phyloP scores from a whole-genome alignment of 2,113 vertebrate genomes.

The Rattus rattus region DNA sequence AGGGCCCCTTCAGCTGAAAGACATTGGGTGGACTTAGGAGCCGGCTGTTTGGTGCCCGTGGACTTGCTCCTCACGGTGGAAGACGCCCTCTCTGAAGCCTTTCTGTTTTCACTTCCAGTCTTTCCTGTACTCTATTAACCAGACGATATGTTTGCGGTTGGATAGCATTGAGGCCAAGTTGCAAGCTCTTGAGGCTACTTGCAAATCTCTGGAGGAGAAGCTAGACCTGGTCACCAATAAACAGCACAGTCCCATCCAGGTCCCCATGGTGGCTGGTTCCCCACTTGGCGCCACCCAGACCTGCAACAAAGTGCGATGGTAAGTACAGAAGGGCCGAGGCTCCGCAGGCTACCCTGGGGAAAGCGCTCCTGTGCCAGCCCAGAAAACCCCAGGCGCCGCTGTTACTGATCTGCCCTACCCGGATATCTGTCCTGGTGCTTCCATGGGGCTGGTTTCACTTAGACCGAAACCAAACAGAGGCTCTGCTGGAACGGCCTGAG shows the following conservation, averaged over 20 bases:
- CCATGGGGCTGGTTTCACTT: neutral
- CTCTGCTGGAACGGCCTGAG: neutral
- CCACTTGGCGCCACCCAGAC: constrained; percentile 98
- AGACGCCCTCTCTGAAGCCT: neutral
- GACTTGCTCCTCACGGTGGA: neutral
- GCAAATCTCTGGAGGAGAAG: constrained; percentile 95
- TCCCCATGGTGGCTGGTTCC: constrained; percentile 98
- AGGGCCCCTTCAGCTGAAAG: constrained; percentile 17
- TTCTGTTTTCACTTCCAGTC: constrained; percentile 85
- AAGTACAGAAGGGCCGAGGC: constrained; percentile 70
- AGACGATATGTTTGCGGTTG: constrained; percentile 95
- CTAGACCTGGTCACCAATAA: constrained; percentile 95
- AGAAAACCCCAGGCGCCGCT: neutral
- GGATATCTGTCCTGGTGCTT: neutral
- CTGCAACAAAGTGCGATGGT: constrained; percentile 99
- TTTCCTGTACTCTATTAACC: constrained; percentile 94
- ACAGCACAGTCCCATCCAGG: constrained; percentile 95
- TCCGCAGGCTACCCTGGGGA: too few species aligned
- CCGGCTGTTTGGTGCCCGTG: neutral
- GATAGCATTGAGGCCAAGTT: constrained; percentile 97
- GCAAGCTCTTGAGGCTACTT: constrained; percentile 94
- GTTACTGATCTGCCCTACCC: neutral
- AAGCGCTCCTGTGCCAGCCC: rapidly evolving
- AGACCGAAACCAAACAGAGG: neutral
- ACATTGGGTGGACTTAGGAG: neutral